phyloP scores from a whole-genome alignment of 2,888 invertebrate genomes.

The Thumatha senex region DNA sequence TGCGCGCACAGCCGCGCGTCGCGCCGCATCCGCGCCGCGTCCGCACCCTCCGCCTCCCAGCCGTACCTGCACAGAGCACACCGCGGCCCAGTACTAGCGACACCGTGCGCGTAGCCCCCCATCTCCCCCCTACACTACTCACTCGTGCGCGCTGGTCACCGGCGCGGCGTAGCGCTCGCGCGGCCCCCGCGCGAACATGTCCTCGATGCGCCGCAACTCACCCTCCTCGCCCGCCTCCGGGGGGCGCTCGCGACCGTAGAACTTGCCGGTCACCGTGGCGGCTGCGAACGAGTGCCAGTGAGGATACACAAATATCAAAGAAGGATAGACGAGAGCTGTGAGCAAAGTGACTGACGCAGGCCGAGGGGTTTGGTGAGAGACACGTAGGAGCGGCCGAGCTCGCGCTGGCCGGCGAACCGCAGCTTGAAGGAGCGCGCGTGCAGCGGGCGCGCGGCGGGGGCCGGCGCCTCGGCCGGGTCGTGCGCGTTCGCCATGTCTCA shows the following conservation, averaged over 20 bases:
- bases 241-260: constrained; percentile 40
- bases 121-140: neutral
- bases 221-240: constrained; percentile 19
- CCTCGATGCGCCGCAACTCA: constrained; percentile 41
- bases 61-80: constrained; percentile 65
- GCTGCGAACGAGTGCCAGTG: constrained; percentile 41
- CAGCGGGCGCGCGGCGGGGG: constrained; percentile 8
- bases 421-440: constrained; percentile 64
- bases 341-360: constrained; percentile 53
- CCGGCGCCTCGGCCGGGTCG: constrained; percentile 11
- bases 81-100: neutral
- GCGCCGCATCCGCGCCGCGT: constrained; percentile 30
- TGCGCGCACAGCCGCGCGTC: constrained; percentile 64
- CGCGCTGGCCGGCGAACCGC: constrained; percentile 67
- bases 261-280: constrained; percentile 61
- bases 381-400: constrained; percentile 69
- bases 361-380: constrained; percentile 63
- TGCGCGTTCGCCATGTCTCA: too few species aligned
- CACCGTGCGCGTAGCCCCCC: neutral
- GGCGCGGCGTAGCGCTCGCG: constrained; percentile 44
- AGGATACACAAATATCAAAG: neutral
- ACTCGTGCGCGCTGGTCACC: constrained; percentile 55
- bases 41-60: constrained; percentile 38
- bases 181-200: constrained; percentile 51
- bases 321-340: neutral